Conservation (phyloP, 2,888 invertebrate species). For the Hemaris fuciformis region DNA sequence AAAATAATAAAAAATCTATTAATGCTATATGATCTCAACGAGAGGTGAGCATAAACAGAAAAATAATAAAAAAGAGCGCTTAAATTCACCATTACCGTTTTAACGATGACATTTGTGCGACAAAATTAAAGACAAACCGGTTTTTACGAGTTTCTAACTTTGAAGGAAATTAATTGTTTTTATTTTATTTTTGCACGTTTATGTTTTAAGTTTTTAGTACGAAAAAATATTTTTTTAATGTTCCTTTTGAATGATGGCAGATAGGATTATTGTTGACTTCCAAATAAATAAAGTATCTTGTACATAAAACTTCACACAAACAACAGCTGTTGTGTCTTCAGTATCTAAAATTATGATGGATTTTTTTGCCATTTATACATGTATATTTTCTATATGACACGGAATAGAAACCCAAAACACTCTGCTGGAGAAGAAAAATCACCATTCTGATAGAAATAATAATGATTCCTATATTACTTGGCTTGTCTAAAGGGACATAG, state of each 20-base stretch:
- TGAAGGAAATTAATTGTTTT: conserved; percentile 3
- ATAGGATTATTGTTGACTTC: neutral
- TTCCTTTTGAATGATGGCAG: neutral
- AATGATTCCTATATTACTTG: too few species aligned
- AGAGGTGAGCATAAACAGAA: neutral
- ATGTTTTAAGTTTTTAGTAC: neutral
- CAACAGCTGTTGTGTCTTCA: too few species aligned
- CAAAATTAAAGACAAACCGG: conserved; percentile 11
- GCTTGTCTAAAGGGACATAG: too few species aligned
- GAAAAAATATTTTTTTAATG: neutral
- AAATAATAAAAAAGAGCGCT: neutral
- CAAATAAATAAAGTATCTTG: too few species aligned
- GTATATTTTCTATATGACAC: too few species aligned
- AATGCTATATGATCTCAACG: neutral
- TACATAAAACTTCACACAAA: too few species aligned
- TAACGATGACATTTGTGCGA: conserved; percentile 12
- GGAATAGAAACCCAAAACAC: too few species aligned
- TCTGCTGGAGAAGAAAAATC: too few species aligned
- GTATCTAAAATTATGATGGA: too few species aligned
- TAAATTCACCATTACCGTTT: conserved; percentile 2
- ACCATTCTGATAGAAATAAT: too few species aligned
- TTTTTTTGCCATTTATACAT: too few species aligned
- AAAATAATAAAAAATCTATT: neutral
- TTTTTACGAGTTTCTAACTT: neutral
- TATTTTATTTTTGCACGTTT: conserved; percentile 3